Percentiles rank a stretch among this genome's conserved stretches.
These are phyloP conservation scores for Pomatorhinus ruficollis DNA, from an alignment of 2,113 vertebrate species.

Conservation along the genomic window DNA sequence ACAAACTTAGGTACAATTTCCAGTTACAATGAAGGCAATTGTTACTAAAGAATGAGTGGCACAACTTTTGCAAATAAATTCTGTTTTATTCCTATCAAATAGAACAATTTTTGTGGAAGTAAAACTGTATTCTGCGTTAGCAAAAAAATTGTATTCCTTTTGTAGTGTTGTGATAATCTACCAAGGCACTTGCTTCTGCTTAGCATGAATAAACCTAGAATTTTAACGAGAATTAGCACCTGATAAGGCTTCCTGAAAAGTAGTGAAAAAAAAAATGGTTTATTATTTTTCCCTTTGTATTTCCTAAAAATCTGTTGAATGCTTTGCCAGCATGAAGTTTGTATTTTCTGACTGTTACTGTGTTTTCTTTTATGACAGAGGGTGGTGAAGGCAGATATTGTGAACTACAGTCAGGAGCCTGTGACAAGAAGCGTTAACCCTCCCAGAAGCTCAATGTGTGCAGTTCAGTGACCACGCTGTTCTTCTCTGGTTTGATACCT, in stretches of 20 bases:
- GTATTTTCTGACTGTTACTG: constrained; percentile 50
- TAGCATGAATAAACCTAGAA: neutral
- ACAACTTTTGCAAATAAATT: neutral
- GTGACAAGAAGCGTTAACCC: constrained; percentile 85
- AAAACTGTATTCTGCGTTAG: neutral
- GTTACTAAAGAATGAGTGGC: neutral
- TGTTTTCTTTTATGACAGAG: constrained; percentile 81
- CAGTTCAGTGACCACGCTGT: constrained; percentile 73
- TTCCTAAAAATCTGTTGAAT: constrained; percentile 33
- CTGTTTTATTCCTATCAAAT: neutral
- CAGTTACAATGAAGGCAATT: neutral
- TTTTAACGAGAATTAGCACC: neutral
- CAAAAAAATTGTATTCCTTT: neutral
- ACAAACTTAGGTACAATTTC: neutral
- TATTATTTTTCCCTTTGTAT: neutral
- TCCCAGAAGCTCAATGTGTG: constrained; percentile 94
- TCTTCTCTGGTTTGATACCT: neutral
- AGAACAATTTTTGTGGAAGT: neutral
- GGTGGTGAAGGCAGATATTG: constrained; percentile 98
- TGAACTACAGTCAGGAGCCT: constrained; percentile 98
- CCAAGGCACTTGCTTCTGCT: neutral
- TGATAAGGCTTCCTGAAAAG: neutral
- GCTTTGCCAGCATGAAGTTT: neutral
- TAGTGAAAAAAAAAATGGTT: neutral
- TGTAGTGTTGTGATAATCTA: neutral